Evolutionary conservation across 2,113 vertebrate species (phyloP).

Genomic region (Apaloderma vittatum): DNA sequence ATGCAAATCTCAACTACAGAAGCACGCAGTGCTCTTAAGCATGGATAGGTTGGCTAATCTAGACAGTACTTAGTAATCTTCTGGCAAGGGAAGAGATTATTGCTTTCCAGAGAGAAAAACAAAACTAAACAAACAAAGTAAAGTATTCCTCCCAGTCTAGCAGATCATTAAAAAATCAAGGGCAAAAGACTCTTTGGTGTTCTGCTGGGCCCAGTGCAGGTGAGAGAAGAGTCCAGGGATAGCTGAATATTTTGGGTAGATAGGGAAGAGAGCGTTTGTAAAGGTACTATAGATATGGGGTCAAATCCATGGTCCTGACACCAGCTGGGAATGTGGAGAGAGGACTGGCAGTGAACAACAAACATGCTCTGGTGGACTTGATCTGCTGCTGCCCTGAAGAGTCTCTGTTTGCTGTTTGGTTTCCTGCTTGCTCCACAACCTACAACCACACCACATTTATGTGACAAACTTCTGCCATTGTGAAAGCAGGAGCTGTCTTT

Average conservation of each 20-base stretch:
- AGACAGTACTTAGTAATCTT: slow-evolving; percentile 47
- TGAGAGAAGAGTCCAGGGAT: background rate
- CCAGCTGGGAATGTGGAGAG: background rate
- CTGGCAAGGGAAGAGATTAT: slow-evolving; percentile 9
- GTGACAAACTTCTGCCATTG: background rate
- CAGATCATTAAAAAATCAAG: background rate
- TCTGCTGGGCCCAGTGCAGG: background rate
- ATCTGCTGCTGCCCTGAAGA: background rate
- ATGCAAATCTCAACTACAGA: slow-evolving; percentile 36
- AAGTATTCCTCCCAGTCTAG: background rate
- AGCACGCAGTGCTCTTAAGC: slow-evolving; percentile 5
- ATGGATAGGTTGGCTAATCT: slow-evolving; percentile 41
- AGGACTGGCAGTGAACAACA: background rate
- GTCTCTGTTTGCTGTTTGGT: background rate
- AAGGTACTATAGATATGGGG: background rate
- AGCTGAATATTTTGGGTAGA: background rate
- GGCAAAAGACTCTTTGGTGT: background rate
- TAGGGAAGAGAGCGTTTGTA: background rate
- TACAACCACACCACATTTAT: background rate
- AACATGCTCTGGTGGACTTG: background rate
- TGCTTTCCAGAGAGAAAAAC: background rate
- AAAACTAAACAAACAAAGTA: no score
- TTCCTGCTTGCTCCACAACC: background rate
- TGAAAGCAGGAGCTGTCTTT: background rate
- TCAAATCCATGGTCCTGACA: background rate